These are phyloP conservation scores for Axinella damicornis DNA, from an alignment of 37 sponge, comb jelly and placozoan species.

Conservation along the genomic window DNA sequence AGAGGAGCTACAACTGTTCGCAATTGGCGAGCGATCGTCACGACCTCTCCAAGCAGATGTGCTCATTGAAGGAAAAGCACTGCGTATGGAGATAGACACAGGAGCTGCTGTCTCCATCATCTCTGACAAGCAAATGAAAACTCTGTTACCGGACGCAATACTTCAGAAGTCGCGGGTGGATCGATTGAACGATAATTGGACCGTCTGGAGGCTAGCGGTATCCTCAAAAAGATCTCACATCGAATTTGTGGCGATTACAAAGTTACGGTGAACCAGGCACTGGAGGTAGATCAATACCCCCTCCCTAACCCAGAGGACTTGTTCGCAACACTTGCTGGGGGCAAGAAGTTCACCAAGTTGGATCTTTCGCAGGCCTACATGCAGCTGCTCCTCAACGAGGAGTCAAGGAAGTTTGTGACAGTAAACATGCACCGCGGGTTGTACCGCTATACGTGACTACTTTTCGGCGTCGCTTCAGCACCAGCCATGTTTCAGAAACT, in stretches of 20 bases:
- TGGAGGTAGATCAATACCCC: conserved; percentile 20
- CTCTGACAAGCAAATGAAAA: neutral
- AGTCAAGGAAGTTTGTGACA: conserved; percentile 14
- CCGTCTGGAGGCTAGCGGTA: neutral
- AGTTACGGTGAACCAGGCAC: conserved; percentile 40
- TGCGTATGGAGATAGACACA: conserved; percentile 23
- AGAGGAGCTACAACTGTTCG: neutral
- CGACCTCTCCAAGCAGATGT: no score
- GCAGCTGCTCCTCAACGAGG: conserved; percentile 34
- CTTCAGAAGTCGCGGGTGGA: neutral
- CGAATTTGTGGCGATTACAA: conserved; percentile 58
- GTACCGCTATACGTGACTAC: conserved; percentile 28
- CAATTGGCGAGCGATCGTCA: neutral
- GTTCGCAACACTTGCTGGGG: conserved; percentile 38
- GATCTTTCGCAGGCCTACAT: conserved; percentile 50
- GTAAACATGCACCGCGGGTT: conserved; percentile 57
- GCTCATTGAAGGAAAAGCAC: no score
- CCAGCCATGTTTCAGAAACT: conserved; percentile 39
- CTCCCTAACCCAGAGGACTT: conserved; percentile 39
- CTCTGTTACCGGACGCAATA: neutral
- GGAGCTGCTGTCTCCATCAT: conserved; percentile 11
- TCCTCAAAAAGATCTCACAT: neutral
- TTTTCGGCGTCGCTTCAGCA: conserved; percentile 41
- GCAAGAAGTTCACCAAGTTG: conserved; percentile 41
- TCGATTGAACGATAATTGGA: neutral